Percentiles rank a stretch among this genome's conserved stretches.
Conservation (phyloP, 2,113 vertebrate species). For the Anoplopoma fimbria region DNA sequence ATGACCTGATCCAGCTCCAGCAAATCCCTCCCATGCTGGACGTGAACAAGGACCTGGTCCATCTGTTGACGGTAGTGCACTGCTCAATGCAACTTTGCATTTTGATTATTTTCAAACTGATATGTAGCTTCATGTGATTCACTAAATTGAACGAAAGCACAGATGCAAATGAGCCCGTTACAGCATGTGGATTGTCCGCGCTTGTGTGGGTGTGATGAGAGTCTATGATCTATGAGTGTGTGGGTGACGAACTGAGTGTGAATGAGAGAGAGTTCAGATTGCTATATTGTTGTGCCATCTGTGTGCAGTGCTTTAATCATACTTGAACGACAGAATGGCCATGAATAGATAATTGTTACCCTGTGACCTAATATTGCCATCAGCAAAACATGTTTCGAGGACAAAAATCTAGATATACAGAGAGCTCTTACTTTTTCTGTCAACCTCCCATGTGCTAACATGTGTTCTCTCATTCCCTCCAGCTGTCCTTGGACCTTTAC, state of each 20-base stretch:
- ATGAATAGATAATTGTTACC: slow-evolving; percentile 66
- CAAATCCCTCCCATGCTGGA: slow-evolving; percentile 91
- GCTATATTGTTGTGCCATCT: slow-evolving; percentile 66
- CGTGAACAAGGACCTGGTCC: slow-evolving; percentile 96
- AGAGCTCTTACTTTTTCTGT: slow-evolving; percentile 25
- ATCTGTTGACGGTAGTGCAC: slow-evolving; percentile 90
- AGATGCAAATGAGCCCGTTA: slow-evolving; percentile 70
- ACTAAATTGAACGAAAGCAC: slow-evolving; percentile 34
- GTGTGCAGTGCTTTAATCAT: slow-evolving; percentile 45
- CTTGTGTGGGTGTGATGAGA: slow-evolving; percentile 75
- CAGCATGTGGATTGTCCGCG: slow-evolving; percentile 59
- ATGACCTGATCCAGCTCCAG: slow-evolving; percentile 93
- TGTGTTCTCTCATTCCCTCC: slow-evolving; percentile 39
- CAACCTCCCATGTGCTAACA: slow-evolving; percentile 24
- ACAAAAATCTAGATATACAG: slow-evolving; percentile 30
- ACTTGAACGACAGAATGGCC: slow-evolving; percentile 63
- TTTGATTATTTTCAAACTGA: slow-evolving; percentile 12
- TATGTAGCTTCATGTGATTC: slow-evolving; percentile 42
- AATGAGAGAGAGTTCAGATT: slow-evolving; percentile 73
- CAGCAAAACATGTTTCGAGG: slow-evolving; percentile 58
- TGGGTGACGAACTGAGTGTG: slow-evolving; percentile 73
- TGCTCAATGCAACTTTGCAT: background rate
- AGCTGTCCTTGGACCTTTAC: slow-evolving; percentile 96
- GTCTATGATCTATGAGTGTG: slow-evolving; percentile 75
- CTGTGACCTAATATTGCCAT: slow-evolving; percentile 43